Conservation (phyloP, 2,888 invertebrate species). For the Gymnoscelis rufifasciata region DNA sequence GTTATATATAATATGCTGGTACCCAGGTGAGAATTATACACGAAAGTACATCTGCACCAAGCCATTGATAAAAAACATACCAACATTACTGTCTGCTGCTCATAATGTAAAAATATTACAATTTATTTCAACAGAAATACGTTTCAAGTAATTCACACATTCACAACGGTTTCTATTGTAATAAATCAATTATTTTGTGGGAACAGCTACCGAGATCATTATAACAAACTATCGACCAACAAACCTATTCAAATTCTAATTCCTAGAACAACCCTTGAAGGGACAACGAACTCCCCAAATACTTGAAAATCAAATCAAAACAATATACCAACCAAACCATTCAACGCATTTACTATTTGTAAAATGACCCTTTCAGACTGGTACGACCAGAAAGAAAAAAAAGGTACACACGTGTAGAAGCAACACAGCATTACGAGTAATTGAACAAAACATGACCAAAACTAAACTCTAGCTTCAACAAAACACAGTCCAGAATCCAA, state of each 20-base stretch:
- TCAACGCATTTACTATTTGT: conserved; percentile 42
- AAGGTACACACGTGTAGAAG: conserved; percentile 41
- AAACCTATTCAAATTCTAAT: conserved; percentile 16
- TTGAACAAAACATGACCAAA: conserved; percentile 16
- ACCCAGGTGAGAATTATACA: too few species aligned
- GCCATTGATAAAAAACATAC: too few species aligned
- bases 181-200: conserved; percentile 2
- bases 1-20: too few species aligned
- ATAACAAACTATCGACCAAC: conserved; percentile 16
- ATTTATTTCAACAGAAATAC: neutral
- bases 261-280: conserved; percentile 18
- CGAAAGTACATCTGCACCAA: too few species aligned
- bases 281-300: conserved; percentile 18
- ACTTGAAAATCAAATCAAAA: conserved; percentile 28
- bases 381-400: conserved; percentile 40
- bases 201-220: conserved; percentile 8
- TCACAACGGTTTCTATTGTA: neutral
- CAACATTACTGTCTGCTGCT: too few species aligned
- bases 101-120: too few species aligned
- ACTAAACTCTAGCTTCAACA: conserved; percentile 10
- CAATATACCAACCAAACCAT: conserved; percentile 35
- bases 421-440: conserved; percentile 33
- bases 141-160: neutral
- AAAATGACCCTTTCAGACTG: conserved; percentile 45
- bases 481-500: neutral